A percentile compares a stretch with the other conserved stretches of the same genome.
Conservation (phyloP, 2,113 vertebrate species). For the Passer montanus region DNA sequence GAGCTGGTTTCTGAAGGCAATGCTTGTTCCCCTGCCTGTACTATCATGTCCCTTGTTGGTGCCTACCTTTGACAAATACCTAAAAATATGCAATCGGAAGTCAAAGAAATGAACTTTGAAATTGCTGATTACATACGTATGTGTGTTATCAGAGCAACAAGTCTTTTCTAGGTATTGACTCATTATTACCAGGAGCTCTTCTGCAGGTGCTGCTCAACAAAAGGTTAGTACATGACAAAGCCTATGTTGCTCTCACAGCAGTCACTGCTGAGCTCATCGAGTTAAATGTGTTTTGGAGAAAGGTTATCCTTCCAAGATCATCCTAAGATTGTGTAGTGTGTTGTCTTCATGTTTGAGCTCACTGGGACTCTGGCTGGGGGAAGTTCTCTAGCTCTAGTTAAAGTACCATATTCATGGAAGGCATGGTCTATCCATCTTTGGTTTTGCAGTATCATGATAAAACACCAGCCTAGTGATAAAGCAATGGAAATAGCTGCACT, state of each 20-base stretch:
- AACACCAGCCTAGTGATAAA: not conserved
- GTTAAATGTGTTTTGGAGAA: not conserved
- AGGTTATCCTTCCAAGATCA: not conserved
- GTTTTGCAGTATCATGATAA: not conserved
- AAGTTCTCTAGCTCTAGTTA: not conserved
- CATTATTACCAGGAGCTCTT: slow-evolving; percentile 7
- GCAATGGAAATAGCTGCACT: not conserved
- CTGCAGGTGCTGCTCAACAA: not conserved
- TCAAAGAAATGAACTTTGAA: not conserved
- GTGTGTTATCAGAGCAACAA: not conserved
- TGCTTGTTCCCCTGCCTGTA: not conserved
- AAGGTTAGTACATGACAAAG: not conserved
- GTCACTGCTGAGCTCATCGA: not conserved
- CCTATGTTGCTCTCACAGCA: not conserved
- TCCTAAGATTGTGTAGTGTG: not conserved
- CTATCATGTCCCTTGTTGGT: not conserved
- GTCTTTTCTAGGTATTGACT: not conserved
- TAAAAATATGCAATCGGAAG: not conserved
- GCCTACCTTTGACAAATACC: not conserved
- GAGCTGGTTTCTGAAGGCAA: not conserved
- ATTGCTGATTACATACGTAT: not conserved
- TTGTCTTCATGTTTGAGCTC: not conserved
- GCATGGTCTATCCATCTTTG: accelerated
- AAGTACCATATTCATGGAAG: accelerated
- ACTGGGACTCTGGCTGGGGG: not conserved